Base-by-base conservation (phyloP, 2,888 invertebrate genomes). In the Seira sanloemensis region DNA sequence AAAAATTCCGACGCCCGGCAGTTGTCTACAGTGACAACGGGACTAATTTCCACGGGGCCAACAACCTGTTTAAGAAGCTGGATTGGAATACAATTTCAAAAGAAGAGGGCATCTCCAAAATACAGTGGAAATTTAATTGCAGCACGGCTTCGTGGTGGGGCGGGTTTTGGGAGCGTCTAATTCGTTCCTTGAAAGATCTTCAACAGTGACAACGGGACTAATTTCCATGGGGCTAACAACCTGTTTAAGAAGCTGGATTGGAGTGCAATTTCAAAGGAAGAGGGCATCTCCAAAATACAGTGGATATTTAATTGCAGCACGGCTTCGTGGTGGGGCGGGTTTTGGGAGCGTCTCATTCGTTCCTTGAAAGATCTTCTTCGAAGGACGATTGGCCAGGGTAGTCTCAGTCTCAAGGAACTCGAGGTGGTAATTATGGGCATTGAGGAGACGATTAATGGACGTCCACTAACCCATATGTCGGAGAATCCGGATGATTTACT, bases 171-270 rank as follows among this genome's bases (percentile, higher is more conserved):
- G 67, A 67, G 18, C n/a, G 67, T 9, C 67, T 25, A 9, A 67
- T 67, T 25, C 4, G 67, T 9, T n/a, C 67, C 1, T 16, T 26
- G 1, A 67, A 67, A 16, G n/a, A n/a, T n/a, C n/a, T n/a, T n/a
- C n/a, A n/a, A n/a, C n/a, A n/a, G n/a, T n/a, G 19, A 92, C 75
- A 91, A 91, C 79, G 91, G 90, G 0, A 90, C 90, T 0, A 91
- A 91, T 86, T 91, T 92, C 86, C 86, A 90, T 1, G 90, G 91
- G 0, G 86, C 90, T 0, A 85, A 89, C 4, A 91, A 90, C 85
- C 90, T 92, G n/a, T 92, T 92, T 87, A 91, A 92, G 86, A 92
- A 92, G 90, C 91, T 93, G 0, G 92, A 93, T 86, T 93, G 93
- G 87, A 92, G 91, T 2, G 21, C 16, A 12, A 19, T 73, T 16